Base-by-base conservation (phyloP, 2,113 vertebrate genomes). In the Chaetorhynchus papuensis region DNA sequence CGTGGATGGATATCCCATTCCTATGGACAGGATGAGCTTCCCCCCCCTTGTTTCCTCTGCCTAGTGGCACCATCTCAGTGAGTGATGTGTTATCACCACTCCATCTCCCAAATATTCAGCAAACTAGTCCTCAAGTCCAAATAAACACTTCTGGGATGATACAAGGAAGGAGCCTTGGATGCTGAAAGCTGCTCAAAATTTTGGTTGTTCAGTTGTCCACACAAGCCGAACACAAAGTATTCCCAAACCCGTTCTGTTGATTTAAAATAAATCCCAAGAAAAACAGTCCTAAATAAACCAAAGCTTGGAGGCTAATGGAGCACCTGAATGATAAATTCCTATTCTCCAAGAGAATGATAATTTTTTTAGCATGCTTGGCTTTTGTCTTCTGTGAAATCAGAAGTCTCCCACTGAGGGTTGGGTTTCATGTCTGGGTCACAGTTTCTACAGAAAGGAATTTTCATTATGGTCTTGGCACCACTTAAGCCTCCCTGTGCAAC, bases 401-500 rank as follows among this genome's bases (percentile, higher is more conserved):
- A 94, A 93, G 30, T 97, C 91, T 91, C 92, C 94, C 19, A 13
- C 80, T 39, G 86, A 77, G 94, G 72, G 49, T 92, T 92, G 75
- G 52, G 78, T 97, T 96, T 96, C 94, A 71, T 50, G 91, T 86
- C 87, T 94, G 89, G 88, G 91, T 93, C 88, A 94, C 83, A 94
- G 59, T 95, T 96, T 96, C 92, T 79, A 91, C 64, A 75, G 96
- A 97, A 97, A 97, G 87, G 93, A 97, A 97, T 95, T 96, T 94
- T 96, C 95, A 96, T 96, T 94, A 96, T 33, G 78, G 90, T 35
- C 89, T 83, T 97, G 96, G 91, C 93, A 95, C 94, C 94, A 93
- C 94, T 97, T 96, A 96, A 96, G 89, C 89, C 94, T 91, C 63
- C 82, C 83, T 52, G 74, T 93, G 89, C 94, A 90, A 94, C 64